Base-by-base conservation (phyloP, 1,140 invertebrate species). In the Manduca sexta region DNA sequence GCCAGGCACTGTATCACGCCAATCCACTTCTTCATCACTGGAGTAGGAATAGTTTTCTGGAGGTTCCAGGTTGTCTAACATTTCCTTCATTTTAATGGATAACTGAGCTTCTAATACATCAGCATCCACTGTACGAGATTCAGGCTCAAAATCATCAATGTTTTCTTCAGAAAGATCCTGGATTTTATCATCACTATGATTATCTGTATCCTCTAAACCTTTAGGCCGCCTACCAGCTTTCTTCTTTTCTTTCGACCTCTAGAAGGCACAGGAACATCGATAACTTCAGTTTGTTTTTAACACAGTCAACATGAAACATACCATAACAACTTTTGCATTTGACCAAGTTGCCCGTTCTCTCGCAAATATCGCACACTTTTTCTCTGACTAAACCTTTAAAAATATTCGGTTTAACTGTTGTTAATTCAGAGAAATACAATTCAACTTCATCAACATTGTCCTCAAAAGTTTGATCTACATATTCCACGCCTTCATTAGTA, bases 281-380 rank as follows among this genome's bases (percentile, higher is more conserved):
- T 45, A 10, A 72, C 45, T 61, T 70, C 56, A 0, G 31, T 46
- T 16, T 67, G 52, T 44, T 78, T 81, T 65, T 79, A 15, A 72
- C 68, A 52, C 89, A 90, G 12, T 83, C 71, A 8, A 77, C 38
- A 63, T 91, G 90, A 56, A 86, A 90, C 63, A 84, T 86, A 1
- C 77, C 77, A 57, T 75, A 68, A 58, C 90, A 91, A 3, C 90
- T 89, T 68, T 89, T 89, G 61, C 92, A 93, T 63, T 91, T 89
- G 0, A 91, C 79, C 10, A 92, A 70, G 41, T 90, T 87, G 0
- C 87, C 88, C 3, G 87, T 72, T 62, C 84, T 88, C 52, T 91
- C 89, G 56, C 91, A 92, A 45, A 92, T 89, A 48, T 92, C 89
- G 65, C 92, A 93, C 8, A 92, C 90, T 62, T 88, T 88, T 47